Evolutionary conservation across 2,797 vertebrate genomes (phyloP), one percentile per base, ranked within the genome.

Genomic region (Poecilia picta): DNA sequence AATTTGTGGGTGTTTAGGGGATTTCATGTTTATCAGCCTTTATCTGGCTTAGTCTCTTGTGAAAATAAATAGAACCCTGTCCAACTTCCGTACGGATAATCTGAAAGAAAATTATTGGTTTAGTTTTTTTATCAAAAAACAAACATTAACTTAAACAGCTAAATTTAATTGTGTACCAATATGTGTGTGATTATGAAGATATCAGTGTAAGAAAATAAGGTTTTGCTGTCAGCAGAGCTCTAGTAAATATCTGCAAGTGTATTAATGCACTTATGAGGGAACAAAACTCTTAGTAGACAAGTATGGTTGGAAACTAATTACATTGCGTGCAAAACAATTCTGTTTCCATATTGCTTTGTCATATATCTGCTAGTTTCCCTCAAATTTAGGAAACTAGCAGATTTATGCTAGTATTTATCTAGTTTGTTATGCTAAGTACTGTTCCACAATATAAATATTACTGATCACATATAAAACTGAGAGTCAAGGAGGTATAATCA

Each of bases 301-400:
- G 78, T 86, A 81, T 87, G 89, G 91, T 83, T 86, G 80, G 79
- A 85, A 88, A 82, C 85, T 85, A 88, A 89, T 91, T 87, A 88
- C 78, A 71, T 62, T 81, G 78, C n/a, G 10, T 80, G 72, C 36
- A 73, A 87, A 87, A 85, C 82, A 73, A 76, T 76, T 79, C 72
- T 49, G 76, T 74, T 59, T 87, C 88, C 74, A 82, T 81, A 89
- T 89, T 92, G 83, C 85, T 91, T 85, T 90, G 87, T 91, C 87
- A 85, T 82, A 76, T 84, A 77, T 73, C 77, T 90, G 75, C 83
- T 81, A 88, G 68, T 64, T 64, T 39, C 23, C 51, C 31, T 72
- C 79, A 75, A 76, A 89, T 89, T 85, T 85, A 88, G 39, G 39
- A 41, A 41, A 41, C 39, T 41, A 8, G 39, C 6, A 8, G 39